Evolutionary conservation across 1,140 invertebrate genomes (phyloP), one percentile per base, ranked within the genome.

Genomic region (Drosophila serrata): DNA sequence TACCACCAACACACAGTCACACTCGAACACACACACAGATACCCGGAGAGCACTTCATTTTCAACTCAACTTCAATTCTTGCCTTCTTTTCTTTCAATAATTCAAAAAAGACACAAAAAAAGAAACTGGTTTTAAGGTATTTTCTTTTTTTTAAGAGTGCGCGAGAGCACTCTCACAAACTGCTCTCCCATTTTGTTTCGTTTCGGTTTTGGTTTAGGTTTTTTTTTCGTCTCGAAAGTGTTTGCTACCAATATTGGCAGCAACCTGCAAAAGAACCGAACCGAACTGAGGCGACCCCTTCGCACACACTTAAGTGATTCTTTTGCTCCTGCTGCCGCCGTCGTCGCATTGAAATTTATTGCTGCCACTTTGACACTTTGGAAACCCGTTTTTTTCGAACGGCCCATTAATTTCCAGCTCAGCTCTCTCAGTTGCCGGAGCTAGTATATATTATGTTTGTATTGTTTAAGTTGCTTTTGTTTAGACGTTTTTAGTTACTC

Each of bases 61-160:
- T 75, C 64, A 57, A 57, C 35, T 88, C 73, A 84, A 90, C 84
- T 90, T 88, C 85, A 90, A 80, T 88, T 88, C 80, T 84, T 80
- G 67, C 68, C 69, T 81, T 81, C 58, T 75, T 81, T 60, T 78
- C 82, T 90, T 90, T 79, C 78, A 90, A 79, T 81, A 90, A 79
- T 87, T 79, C 62, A 58, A 87, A 88, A 86, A 62, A 74, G 4
- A 24, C 24, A 60, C 42, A 65, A 55, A 68, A 64, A 76, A 64
- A 76, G 48, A 77, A 92, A 92, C 91, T 91, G 91, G 91, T 92
- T 92, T 92, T 92, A 90, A 92, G 91, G 87, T 92, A 86, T 88
- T 90, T 85, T 90, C 81, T 90, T 91, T 90, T 91, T 90, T 24
- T 79, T 79, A 31, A 43, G 64, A 77, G 73, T 31, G 29, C 72